Base-by-base conservation (phyloP, 1,140 invertebrate species). In the Nylanderia fulva region DNA sequence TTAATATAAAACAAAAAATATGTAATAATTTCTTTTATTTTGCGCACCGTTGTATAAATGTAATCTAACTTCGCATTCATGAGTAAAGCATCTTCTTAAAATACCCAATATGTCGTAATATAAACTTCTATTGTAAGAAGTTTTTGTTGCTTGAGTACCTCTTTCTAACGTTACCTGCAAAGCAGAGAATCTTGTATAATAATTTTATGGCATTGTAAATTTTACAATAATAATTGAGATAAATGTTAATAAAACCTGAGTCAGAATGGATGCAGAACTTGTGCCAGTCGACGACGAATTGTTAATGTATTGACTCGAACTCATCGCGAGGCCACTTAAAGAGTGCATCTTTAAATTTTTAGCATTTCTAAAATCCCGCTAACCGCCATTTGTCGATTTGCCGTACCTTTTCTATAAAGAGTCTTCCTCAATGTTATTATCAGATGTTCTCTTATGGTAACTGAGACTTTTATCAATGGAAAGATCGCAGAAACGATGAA, bases 61-160 rank as follows among this genome's bases (percentile, higher is more conserved):
- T 45, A 95, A 90, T 88, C 95, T 95, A 5, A 96, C 95, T 86
- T 95, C 92, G 1, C 93, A 93, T 85, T 96, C 96, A 75, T 96
- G 96, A 48, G 95, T 94, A 21, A 96, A 95, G 87, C 96, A 96
- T 18, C 96, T 95, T 52, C 94, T 95, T 42, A 97, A 90, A 88
- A 96, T 96, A 1, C 94, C 95, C 13, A 96, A 90, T 29, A 96
- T 94, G 91, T 96, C 96, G 72, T 96, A 93, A 86, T 95, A 96
- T 36, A 96, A 93, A 5, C 95, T 95, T 84, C 95, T 95, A 85
- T 96, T 96, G 24, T 93, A 93, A 13, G 71, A 84, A 9, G 58
- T 27, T 8, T 84, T 18, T 64, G 39, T 69, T 84, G 63, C 85
- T 24, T 75, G 87, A 1, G 90, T 71, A n/a, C 45, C 64, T 85